phyloP scores from a whole-genome alignment of 35 echinoderm and acorn worm genomes.

The Lytechinus variegatus region DNA sequence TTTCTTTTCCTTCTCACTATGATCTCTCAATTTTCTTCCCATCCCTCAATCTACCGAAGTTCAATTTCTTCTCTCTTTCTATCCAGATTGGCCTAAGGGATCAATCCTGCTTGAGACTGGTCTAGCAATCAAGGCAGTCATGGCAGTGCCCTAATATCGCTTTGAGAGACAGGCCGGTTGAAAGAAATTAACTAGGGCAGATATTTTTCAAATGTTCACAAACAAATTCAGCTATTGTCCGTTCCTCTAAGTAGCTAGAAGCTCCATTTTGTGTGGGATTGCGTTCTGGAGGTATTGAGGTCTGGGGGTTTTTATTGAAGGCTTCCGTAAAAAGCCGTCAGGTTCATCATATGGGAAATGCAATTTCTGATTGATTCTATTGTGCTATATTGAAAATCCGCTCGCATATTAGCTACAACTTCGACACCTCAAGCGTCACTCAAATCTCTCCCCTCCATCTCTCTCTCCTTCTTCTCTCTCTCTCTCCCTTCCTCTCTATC shows the following conservation, averaged over 20 bases:
- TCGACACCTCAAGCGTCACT: not conserved
- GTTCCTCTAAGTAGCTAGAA: conserved; percentile 18
- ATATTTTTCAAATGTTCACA: conserved; percentile 59
- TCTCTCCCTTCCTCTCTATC: not conserved
- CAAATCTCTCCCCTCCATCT: not conserved
- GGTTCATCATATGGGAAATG: conserved; percentile 41
- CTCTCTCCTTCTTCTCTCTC: not conserved
- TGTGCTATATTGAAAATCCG: conserved; percentile 7
- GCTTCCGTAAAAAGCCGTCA: conserved; percentile 13
- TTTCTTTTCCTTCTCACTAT: not conserved
- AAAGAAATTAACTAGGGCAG: conserved; percentile 56
- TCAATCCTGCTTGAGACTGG: not conserved
- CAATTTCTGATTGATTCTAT: conserved; percentile 46
- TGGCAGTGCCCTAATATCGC: conserved; percentile 39
- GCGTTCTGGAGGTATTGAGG: conserved; percentile 20
- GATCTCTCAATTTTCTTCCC: not conserved
- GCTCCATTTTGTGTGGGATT: conserved; percentile 29
- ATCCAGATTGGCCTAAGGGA: not conserved
- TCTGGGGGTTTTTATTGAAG: conserved; percentile 14
- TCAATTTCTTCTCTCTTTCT: not conserved
- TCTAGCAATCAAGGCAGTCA: conserved; percentile 44
- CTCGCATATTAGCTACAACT: conserved; percentile 3
- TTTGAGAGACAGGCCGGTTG: conserved; percentile 40
- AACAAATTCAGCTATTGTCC: conserved; percentile 56
- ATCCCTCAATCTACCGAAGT: not conserved